phyloP scores from a whole-genome alignment of 2,888 invertebrate species.

The Cinara cedri region DNA sequence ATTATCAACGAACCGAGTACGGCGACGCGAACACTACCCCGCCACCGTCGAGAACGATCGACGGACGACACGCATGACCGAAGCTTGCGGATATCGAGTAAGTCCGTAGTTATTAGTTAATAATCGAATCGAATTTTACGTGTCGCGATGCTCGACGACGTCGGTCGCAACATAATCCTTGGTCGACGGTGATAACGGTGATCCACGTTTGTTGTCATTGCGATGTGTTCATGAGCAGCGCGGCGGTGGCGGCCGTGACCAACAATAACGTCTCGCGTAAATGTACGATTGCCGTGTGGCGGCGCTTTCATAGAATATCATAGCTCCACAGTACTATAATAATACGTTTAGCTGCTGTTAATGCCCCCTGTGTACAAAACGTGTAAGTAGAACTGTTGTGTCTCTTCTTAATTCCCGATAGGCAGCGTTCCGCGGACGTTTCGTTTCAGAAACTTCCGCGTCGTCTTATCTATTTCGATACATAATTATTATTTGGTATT shows the following conservation, averaged over 20 bases:
- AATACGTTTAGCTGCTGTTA: conserved; percentile 35
- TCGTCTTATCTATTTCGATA: conserved; percentile 41
- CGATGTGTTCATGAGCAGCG: conserved; percentile 29
- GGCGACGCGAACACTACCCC: not conserved
- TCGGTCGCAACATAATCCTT: not conserved
- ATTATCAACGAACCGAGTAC: not conserved
- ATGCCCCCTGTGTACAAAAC: conserved; percentile 52
- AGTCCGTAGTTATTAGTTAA: not conserved
- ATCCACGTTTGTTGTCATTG: not conserved
- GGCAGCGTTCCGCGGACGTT: conserved; percentile 41
- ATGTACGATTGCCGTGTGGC: conserved; percentile 49
- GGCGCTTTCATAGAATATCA: conserved; percentile 42
- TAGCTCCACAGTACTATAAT: not conserved
- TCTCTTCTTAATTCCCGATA: conserved; percentile 37
- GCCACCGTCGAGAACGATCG: not conserved
- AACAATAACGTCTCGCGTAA: conserved; percentile 12
- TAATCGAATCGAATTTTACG: not conserved
- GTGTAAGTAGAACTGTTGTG: conserved; percentile 24
- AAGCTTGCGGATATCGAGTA: conserved; percentile 7
- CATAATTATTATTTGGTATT: not conserved
- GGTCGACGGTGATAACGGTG: not conserved
- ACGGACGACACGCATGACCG: not conserved
- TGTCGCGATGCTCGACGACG: not conserved
- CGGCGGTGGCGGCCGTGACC: conserved; percentile 37
- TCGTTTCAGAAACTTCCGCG: not conserved